Base-by-base conservation (phyloP, 2,888 invertebrate genomes). In the Erebia epiphron region DNA sequence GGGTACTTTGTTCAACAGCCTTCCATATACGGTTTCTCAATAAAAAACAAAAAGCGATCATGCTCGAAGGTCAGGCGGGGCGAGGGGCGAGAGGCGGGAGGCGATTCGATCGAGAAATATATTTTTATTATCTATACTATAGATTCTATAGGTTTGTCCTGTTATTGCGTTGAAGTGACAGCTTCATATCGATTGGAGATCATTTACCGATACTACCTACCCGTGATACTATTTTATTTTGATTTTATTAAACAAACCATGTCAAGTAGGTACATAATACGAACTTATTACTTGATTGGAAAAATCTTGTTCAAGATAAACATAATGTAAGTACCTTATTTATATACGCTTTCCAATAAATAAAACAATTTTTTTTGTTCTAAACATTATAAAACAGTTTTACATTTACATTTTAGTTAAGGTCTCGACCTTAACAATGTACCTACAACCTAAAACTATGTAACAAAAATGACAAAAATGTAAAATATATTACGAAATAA, bases 11-110 rank as follows among this genome's bases (percentile, higher is more conserved):
- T 67, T 70, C 69, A 75, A 67, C 79, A 81, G 79, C 82, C 82
- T 83, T 81, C 81, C 83, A 78, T 83, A 79, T 78, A 79, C 61
- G 79, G 79, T 83, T 84, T 78, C 82, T 80, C 78, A 83, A 83
- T 76, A 78, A 80, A 76, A 77, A 76, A 46, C 75, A 75, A 82
- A 83, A 82, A 79, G 78, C 73, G 77, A 75, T 70, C 69, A 78
- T 71, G 70, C 71, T 63, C 74, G 81, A 83, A 84, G 84, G 85
- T 82, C 83, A 75, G 74, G 16, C 21, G 35, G 21, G 35, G 35
- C 7, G 49, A 21, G 62, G 1, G 46, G 21, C 21, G 35, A 14
- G 35, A 14, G 35, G 16, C 1, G 49, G 49, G 62, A 7, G 46
- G 21, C 21, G 49, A 14, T 16, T 21, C 49, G 49, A 13, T 21